A percentile compares a stretch with the other conserved stretches of the same genome.
phyloP scores from a whole-genome alignment of 2,888 invertebrate species.

The Caenorhabditis sp. region DNA sequence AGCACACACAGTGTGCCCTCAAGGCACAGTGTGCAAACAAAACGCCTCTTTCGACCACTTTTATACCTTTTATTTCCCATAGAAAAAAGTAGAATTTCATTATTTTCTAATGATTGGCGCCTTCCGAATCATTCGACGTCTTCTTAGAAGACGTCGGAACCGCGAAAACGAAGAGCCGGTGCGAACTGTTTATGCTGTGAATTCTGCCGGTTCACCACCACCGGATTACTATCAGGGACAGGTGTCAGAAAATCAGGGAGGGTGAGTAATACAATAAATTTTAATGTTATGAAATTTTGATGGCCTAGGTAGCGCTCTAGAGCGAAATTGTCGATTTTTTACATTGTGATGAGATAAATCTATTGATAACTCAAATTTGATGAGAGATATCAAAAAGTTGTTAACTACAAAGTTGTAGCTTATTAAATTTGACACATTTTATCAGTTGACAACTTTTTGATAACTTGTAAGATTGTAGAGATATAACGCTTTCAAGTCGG shows the following conservation, averaged over 20 bases:
- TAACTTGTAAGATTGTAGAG: too few species aligned
- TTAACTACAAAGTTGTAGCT: too few species aligned
- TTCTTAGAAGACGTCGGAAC: constrained; percentile 18
- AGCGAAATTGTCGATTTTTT: too few species aligned
- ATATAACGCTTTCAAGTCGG: too few species aligned
- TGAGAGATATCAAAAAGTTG: too few species aligned
- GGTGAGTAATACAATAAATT: too few species aligned
- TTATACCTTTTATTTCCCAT: neutral
- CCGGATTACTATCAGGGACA: too few species aligned
- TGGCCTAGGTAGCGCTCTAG: too few species aligned
- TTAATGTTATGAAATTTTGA: too few species aligned
- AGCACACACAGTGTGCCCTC: constrained; percentile 6
- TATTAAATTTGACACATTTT: neutral
- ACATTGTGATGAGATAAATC: too few species aligned
- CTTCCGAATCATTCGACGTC: constrained; percentile 26
- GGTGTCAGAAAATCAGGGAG: too few species aligned
- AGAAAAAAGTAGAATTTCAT: neutral
- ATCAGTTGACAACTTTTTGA: neutral
- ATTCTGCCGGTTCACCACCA: neutral
- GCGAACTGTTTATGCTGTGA: neutral
- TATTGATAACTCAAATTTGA: too few species aligned
- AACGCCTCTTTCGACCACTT: neutral
- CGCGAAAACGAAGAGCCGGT: constrained; percentile 4
- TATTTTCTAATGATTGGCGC: neutral
- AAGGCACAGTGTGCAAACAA: neutral